phyloP scores from a whole-genome alignment of 2,797 vertebrate species.

The Thunnus albacares region DNA sequence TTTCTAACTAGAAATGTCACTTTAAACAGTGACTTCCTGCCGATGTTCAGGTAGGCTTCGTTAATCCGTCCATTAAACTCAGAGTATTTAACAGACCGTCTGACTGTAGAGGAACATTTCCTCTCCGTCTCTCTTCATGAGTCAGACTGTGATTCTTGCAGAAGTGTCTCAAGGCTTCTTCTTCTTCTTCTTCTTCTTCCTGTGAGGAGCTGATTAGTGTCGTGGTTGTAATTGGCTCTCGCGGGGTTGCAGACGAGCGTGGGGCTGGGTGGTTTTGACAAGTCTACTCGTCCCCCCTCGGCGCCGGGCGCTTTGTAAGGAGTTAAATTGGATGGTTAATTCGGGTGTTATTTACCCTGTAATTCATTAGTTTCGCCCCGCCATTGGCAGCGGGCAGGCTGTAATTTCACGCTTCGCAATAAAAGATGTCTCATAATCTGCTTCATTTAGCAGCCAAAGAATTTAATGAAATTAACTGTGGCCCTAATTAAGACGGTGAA shows the following conservation, averaged over 20 bases:
- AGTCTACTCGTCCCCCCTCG: constrained; percentile 70
- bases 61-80: too few relatives aligned
- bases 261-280: constrained; percentile 80
- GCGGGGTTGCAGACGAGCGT: constrained; percentile 64
- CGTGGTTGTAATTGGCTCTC: constrained; percentile 77
- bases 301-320: constrained; percentile 87
- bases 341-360: constrained; percentile 99
- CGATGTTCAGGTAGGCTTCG: too few relatives aligned
- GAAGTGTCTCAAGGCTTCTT: constrained; percentile 1
- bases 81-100: too few relatives aligned
- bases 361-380: constrained; percentile 96
- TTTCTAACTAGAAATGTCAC: too few relatives aligned
- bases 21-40: too few relatives aligned
- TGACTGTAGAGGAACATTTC: neutral
- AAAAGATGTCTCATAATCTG: constrained; percentile 99
- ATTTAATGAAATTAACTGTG: constrained; percentile 99
- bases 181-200: neutral
- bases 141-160: too few relatives aligned
- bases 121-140: neutral
- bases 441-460: constrained; percentile 99
- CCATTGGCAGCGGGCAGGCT: constrained; percentile 98
- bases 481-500: constrained; percentile 99
- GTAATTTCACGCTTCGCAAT: constrained; percentile 99
- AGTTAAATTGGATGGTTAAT: constrained; percentile 97
- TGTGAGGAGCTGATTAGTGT: constrained; percentile 65